Conservation (phyloP, 2,888 invertebrate genomes). For the Apamea sordens region DNA sequence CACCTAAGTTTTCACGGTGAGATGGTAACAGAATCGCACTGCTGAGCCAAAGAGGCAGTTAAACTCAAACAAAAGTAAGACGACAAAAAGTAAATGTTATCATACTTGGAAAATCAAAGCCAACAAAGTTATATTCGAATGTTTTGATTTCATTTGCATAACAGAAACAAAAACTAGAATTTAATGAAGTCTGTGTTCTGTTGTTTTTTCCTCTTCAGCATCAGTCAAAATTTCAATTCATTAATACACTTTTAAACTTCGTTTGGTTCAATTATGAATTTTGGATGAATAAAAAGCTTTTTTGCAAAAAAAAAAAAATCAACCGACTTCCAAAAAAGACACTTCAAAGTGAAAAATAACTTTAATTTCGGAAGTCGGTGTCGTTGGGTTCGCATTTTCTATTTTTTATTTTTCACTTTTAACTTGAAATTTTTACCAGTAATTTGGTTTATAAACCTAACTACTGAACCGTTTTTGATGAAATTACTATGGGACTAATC, state of each 20-base stretch:
- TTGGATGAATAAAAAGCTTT: background rate
- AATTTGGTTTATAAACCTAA: too few relatives aligned
- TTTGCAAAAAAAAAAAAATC: too few relatives aligned
- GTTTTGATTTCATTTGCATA: slow-evolving; percentile 23
- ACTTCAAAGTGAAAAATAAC: too few relatives aligned
- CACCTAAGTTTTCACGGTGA: too few relatives aligned
- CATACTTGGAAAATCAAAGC: slow-evolving; percentile 16
- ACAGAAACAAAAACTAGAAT: slow-evolving; percentile 27
- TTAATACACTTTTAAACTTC: slow-evolving; percentile 24
- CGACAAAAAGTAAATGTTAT: background rate
- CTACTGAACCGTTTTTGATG: too few relatives aligned
- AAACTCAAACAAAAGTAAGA: slow-evolving; percentile 2
- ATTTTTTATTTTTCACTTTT: too few relatives aligned
- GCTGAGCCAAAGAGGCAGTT: background rate
- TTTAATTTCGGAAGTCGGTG: too few relatives aligned
- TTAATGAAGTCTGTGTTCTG: background rate
- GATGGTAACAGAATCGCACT: too few relatives aligned
- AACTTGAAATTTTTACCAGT: too few relatives aligned
- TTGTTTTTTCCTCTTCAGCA: background rate
- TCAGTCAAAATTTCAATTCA: slow-evolving; percentile 17
- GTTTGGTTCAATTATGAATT: slow-evolving; percentile 15
- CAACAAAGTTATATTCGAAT: background rate
- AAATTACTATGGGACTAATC: too few relatives aligned
- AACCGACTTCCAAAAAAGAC: too few relatives aligned
- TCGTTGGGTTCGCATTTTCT: too few relatives aligned